These are phyloP conservation scores for Strix occidentalis DNA, from an alignment of 2,797 vertebrate genomes.

Conservation along the genomic window DNA sequence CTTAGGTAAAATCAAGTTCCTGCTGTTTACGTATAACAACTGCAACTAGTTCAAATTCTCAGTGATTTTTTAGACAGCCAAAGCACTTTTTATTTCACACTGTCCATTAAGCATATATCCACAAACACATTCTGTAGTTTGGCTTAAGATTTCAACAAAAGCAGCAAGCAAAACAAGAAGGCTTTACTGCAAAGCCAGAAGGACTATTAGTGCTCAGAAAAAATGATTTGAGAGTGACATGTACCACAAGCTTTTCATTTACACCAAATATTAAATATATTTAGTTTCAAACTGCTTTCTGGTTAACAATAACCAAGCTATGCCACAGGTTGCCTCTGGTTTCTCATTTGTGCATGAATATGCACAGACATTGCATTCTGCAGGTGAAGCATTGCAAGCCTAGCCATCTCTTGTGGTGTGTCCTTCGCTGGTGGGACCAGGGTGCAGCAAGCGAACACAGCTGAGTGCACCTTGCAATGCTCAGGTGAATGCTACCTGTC, in stretches of 20 bases:
- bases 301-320: background rate
- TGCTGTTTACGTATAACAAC: background rate
- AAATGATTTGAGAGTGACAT: background rate
- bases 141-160: background rate
- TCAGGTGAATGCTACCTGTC: constrained; percentile 86
- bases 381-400: constrained; percentile 28
- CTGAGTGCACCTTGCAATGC: background rate
- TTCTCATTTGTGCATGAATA: background rate
- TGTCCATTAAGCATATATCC: background rate
- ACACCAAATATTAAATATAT: background rate
- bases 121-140: background rate
- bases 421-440: background rate
- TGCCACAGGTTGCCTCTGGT: background rate
- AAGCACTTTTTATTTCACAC: background rate
- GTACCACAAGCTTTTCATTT: background rate
- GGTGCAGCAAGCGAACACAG: constrained; percentile 39
- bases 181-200: background rate
- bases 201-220: background rate
- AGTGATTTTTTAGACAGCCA: background rate
- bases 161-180: constrained; percentile 2
- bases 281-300: background rate
- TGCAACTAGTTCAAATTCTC: background rate
- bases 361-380: background rate
- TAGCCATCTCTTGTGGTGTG: background rate
- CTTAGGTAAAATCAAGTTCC: background rate